Evolutionary conservation across 1,140 invertebrate species (phyloP).

Genomic region (Pteromalus puparum): DNA sequence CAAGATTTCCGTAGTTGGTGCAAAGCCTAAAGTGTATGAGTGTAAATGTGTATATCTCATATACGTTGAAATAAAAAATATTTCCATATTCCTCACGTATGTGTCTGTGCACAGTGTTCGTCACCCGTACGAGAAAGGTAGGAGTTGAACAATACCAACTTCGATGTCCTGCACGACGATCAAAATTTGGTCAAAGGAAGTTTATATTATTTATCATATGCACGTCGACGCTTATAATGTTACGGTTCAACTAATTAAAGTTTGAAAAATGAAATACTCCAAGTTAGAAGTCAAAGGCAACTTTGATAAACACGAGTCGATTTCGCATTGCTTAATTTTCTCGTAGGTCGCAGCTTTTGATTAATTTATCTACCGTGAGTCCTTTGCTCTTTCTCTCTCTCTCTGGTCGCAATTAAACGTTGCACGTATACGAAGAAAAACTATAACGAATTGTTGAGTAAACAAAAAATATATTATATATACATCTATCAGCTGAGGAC

Average conservation of each 20-base stretch:
- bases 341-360: not conserved
- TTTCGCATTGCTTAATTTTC: not conserved
- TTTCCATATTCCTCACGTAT: conserved; percentile 36
- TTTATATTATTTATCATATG: not conserved
- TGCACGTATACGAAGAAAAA: not conserved
- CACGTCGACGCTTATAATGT: not conserved
- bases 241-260: not conserved
- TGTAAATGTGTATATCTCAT: conserved; percentile 30
- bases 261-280: not conserved
- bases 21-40: conserved; percentile 2
- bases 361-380: not conserved
- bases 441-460: conserved; percentile 7
- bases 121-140: conserved; percentile 69
- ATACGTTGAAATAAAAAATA: conserved; percentile 13
- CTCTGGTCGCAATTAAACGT: not conserved
- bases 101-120: conserved; percentile 58
- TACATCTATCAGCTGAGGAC: not conserved
- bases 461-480: not conserved
- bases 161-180: conserved; percentile 47
- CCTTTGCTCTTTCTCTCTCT: not conserved
- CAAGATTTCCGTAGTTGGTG: conserved; percentile 20
- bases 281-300: not conserved
- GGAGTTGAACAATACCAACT: conserved; percentile 61
- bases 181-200: conserved; percentile 18
- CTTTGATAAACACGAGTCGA: not conserved